A percentile compares a stretch with the other conserved stretches of the same genome.
phyloP scores from a whole-genome alignment of 2,888 invertebrate species.

The Cordilura impudica region DNA sequence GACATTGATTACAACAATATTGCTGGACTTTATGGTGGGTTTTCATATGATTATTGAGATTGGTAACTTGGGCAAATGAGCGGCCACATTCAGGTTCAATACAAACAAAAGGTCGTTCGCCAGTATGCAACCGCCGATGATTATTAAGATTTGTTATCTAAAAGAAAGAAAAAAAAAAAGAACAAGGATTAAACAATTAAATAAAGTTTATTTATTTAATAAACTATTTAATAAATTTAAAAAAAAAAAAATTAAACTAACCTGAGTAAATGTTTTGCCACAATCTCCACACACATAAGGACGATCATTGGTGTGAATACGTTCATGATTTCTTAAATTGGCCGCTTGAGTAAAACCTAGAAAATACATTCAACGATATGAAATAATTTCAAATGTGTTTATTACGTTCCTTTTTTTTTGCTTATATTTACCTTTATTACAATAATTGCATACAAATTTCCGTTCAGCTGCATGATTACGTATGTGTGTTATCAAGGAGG shows the following conservation, averaged over 20 bases:
- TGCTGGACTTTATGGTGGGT: conserved; percentile 78
- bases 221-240: neutral
- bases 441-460: conserved; percentile 77
- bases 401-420: neutral
- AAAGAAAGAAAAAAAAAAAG: conserved; percentile 25
- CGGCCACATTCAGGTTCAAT: conserved; percentile 78
- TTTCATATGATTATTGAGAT: conserved; percentile 78
- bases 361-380: neutral
- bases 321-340: conserved; percentile 78
- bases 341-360: conserved; percentile 78
- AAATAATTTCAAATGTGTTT: neutral
- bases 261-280: conserved; percentile 78
- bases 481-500: conserved; percentile 78
- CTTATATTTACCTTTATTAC: conserved; percentile 75
- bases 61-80: conserved; percentile 78
- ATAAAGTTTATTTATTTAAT: neutral
- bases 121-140: conserved; percentile 77
- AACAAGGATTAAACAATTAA: neutral
- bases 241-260: conserved; percentile 41
- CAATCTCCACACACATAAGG: conserved; percentile 78
- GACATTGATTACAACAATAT: conserved; percentile 78
- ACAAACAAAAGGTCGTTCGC: conserved; percentile 78
- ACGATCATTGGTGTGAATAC: conserved; percentile 78
- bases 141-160: conserved; percentile 78
- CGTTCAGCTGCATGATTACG: conserved; percentile 78